Percentiles rank a stretch among this genome's conserved stretches.
phyloP scores from a whole-genome alignment of 2,888 invertebrate genomes.

The Junonia oenone region DNA sequence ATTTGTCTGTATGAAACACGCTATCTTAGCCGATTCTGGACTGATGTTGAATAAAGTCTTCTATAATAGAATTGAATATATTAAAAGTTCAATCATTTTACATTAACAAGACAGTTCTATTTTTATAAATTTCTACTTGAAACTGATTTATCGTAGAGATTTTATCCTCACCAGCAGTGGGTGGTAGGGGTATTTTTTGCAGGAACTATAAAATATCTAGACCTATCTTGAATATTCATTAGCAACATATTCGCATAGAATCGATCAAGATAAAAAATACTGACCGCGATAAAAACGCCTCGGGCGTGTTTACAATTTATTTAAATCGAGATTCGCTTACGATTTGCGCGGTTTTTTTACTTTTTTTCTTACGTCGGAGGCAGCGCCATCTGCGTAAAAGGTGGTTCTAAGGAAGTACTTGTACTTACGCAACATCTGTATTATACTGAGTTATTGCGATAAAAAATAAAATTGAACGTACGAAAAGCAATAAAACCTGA shows the following conservation, averaged over 20 bases:
- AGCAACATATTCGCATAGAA: slow-evolving; percentile 55
- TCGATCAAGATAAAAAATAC: slow-evolving; percentile 55
- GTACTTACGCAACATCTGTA: slow-evolving; percentile 45
- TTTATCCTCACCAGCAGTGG: slow-evolving; percentile 36
- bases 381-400: slow-evolving; percentile 59
- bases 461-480: slow-evolving; percentile 22
- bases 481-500: slow-evolving; percentile 2
- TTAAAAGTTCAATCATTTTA: too few relatives aligned
- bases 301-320: slow-evolving; percentile 66
- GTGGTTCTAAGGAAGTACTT: slow-evolving; percentile 55
- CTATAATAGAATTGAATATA: too few relatives aligned
- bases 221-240: slow-evolving; percentile 35
- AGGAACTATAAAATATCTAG: slow-evolving; percentile 62
- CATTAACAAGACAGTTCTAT: too few relatives aligned
- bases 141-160: slow-evolving; percentile 16
- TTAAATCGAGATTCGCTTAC: slow-evolving; percentile 52
- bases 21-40: too few relatives aligned
- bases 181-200: slow-evolving; percentile 49
- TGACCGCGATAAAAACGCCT: slow-evolving; percentile 47
- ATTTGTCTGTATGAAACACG: too few relatives aligned
- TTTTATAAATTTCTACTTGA: too few relatives aligned
- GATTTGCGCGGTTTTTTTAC: slow-evolving; percentile 32
- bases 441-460: slow-evolving; percentile 33
- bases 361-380: slow-evolving; percentile 33
- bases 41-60: too few relatives aligned